Evolutionary conservation across 2,797 vertebrate species (phyloP).

Genomic region (Acanthurus tractus): DNA sequence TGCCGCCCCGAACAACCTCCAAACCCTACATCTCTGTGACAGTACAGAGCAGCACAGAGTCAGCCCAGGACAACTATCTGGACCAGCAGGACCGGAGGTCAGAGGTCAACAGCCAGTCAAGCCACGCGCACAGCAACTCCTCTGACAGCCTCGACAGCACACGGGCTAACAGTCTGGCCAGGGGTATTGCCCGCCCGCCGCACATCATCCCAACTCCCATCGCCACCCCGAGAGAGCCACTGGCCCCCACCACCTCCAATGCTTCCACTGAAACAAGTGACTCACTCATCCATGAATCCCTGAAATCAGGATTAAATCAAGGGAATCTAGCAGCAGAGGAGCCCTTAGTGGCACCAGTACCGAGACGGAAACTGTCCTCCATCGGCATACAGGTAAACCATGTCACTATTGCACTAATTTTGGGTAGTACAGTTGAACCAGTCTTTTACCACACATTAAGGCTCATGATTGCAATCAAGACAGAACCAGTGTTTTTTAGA

Average conservation of each 20-base stretch:
- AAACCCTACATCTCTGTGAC: slow-evolving; percentile 99
- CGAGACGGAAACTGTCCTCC: slow-evolving; percentile 96
- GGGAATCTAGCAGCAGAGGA: slow-evolving; percentile 88
- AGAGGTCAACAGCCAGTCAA: slow-evolving; percentile 95
- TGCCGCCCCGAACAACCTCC: slow-evolving; percentile 96
- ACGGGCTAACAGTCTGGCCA: slow-evolving; percentile 92
- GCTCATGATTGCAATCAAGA: background rate
- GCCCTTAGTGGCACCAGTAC: slow-evolving; percentile 86
- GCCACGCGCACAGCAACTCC: slow-evolving; percentile 94
- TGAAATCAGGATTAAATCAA: slow-evolving; percentile 85
- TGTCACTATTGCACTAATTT: background rate
- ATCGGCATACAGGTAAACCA: slow-evolving; percentile 97
- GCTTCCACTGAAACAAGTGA: slow-evolving; percentile 87
- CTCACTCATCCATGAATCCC: slow-evolving; percentile 85
- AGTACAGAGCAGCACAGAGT: slow-evolving; percentile 99
- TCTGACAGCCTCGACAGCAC: slow-evolving; percentile 98
- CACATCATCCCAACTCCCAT: slow-evolving; percentile 86
- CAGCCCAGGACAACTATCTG: slow-evolving; percentile 97
- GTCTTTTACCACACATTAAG: slow-evolving; percentile 2
- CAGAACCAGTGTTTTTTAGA: background rate
- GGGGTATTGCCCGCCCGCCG: slow-evolving; percentile 84
- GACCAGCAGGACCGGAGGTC: slow-evolving; percentile 96
- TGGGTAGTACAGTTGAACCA: background rate
- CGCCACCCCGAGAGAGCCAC: slow-evolving; percentile 80
- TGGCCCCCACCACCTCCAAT: slow-evolving; percentile 81